Conservation (phyloP, 2,888 invertebrate genomes). For the Cheilosia grossa region DNA sequence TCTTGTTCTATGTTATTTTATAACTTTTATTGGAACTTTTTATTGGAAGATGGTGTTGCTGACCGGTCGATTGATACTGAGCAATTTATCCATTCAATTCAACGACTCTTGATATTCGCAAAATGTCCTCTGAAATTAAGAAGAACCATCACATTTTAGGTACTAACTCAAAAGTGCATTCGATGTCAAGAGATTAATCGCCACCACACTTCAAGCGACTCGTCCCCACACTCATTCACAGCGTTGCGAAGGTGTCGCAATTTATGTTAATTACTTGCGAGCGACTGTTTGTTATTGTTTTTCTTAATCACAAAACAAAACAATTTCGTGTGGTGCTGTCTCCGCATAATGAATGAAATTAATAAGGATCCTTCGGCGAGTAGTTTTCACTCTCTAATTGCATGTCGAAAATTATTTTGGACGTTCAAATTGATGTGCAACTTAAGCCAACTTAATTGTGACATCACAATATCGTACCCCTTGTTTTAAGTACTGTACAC, state of each 20-base stretch:
- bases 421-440: conserved; percentile 10
- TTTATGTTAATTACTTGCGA: conserved; percentile 34
- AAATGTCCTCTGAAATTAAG: too few species aligned
- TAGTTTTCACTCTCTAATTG: conserved; percentile 12
- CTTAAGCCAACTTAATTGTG: conserved; percentile 51
- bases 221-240: background rate
- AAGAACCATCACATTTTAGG: too few species aligned
- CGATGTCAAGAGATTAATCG: conserved; percentile 29
- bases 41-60: too few species aligned
- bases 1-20: too few species aligned
- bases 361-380: conserved; percentile 23
- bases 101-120: too few species aligned
- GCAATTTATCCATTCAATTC: too few species aligned
- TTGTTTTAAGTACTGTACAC: background rate
- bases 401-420: conserved; percentile 43
- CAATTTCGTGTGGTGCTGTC: conserved; percentile 17
- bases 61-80: too few species aligned
- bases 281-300: conserved; percentile 46
- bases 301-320: conserved; percentile 41
- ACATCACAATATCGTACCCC: conserved; percentile 20
- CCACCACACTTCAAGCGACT: background rate
- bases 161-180: background rate
- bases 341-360: conserved; percentile 54
- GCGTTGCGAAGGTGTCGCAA: conserved; percentile 27
- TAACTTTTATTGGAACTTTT: too few species aligned